Base-by-base conservation (phyloP, 2,888 invertebrate genomes). In the Bombylius discolor region DNA sequence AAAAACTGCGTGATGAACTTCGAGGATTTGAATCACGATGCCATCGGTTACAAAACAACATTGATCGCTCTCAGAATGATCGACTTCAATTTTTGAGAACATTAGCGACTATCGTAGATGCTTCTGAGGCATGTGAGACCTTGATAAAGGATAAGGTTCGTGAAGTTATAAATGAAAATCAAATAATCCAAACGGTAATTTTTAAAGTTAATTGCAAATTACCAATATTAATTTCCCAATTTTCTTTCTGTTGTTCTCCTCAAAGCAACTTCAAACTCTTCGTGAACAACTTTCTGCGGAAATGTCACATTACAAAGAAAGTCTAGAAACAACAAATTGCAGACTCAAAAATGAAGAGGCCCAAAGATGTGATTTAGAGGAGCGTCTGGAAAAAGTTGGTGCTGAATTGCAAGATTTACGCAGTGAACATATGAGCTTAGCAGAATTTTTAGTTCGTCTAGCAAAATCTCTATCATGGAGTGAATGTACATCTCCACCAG, bases 401-500 rank as follows among this genome's bases (percentile, higher is more conserved):
- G 79, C 84, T 0, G 93, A 94, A 68, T 78, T 92, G 39, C 83
- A 82, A 56, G 78, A 85, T 0, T 58, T 75, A n/a, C 68, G 72
- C n/a, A 67, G 67, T 23, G 75, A 75, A 55, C 74, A 74, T 59
- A 58, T 70, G 59, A 67, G 68, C 0, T 59, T 89, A 66, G 81
- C 87, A 69, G 83, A 85, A 65, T 91, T 89, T 74, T 76, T 95
- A 70, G 90, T 92, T 68, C 81, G 88, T 56, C 75, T 95, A 60
- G 86, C 88, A 61, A 80, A 86, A 66, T 85, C 87, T 46, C 79
- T 95, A 70, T 89, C 66, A 53, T 74, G 70, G 68, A 67, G 68
- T 51, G 74, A 73, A 53, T 74, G 73, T 54, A 65, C 70, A 2
- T 64, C 69, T 0, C 72, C 73, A 3, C 73, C 75, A 0, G 66